Conservation (phyloP, 2,113 vertebrate genomes). For the Circaetus cinerascens region DNA sequence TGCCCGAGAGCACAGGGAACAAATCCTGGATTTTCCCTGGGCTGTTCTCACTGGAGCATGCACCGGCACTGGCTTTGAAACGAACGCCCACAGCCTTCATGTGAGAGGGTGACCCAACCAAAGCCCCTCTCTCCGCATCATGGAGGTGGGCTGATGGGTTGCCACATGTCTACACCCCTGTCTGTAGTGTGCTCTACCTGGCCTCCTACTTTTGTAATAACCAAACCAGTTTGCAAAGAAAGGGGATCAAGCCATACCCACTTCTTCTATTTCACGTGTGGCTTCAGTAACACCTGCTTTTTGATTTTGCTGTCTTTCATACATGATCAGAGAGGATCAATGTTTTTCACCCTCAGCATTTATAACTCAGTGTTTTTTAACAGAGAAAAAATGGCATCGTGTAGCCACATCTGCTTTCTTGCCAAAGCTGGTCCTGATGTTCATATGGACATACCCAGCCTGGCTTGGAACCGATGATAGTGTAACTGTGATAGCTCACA, state of each 20-base stretch:
- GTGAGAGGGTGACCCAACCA: background rate
- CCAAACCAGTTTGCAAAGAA: background rate
- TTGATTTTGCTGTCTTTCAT: background rate
- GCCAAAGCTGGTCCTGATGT: background rate
- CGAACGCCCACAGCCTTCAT: accelerated
- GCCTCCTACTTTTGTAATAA: background rate
- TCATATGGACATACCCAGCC: background rate
- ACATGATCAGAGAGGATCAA: background rate
- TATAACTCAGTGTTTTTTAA: background rate
- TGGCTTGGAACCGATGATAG: background rate
- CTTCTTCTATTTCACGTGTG: background rate
- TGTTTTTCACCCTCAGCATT: background rate
- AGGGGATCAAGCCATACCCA: background rate
- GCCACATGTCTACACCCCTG: background rate
- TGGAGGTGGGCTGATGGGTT: background rate
- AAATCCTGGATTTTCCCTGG: background rate
- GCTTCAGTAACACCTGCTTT: background rate
- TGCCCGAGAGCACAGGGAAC: background rate
- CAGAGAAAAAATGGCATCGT: accelerated
- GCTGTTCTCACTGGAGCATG: background rate
- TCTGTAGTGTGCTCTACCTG: background rate
- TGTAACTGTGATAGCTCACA: background rate
- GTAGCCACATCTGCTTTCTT: background rate
- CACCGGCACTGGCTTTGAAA: background rate
- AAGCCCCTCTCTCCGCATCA: background rate